Percentiles rank a stretch among this genome's conserved stretches.
Evolutionary conservation across 2,888 invertebrate genomes (phyloP).

Genomic region (Himalopsyche japonica): DNA sequence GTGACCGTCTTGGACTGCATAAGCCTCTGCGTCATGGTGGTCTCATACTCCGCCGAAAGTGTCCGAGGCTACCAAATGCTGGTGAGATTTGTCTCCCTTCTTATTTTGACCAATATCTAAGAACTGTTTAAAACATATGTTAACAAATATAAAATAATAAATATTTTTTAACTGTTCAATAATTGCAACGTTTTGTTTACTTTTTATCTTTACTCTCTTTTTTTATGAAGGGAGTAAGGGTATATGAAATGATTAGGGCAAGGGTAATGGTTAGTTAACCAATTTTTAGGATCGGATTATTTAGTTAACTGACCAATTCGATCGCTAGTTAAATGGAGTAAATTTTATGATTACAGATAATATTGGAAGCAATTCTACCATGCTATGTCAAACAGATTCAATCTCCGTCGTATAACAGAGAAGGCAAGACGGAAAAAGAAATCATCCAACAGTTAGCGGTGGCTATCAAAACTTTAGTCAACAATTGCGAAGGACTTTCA

Average conservation of each 20-base stretch:
- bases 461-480: slow-evolving; percentile 92
- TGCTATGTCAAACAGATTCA: slow-evolving; percentile 95
- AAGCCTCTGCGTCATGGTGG: slow-evolving; percentile 98
- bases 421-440: slow-evolving; percentile 92
- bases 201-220: too few relatives aligned
- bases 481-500: slow-evolving; percentile 93
- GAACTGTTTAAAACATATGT: too few relatives aligned
- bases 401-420: slow-evolving; percentile 82
- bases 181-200: too few relatives aligned
- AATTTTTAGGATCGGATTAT: too few relatives aligned
- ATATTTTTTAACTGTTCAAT: too few relatives aligned
- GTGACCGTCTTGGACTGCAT: slow-evolving; percentile 96
- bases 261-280: too few relatives aligned
- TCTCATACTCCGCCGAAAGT: slow-evolving; percentile 97
- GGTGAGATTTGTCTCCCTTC: slow-evolving; percentile 56
- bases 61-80: slow-evolving; percentile 89
- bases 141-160: too few relatives aligned
- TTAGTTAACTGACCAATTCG: too few relatives aligned
- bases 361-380: slow-evolving; percentile 94
- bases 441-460: slow-evolving; percentile 91
- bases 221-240: too few relatives aligned
- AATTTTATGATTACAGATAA: slow-evolving; percentile 67
- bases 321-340: too few relatives aligned
- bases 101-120: neutral
- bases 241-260: too few relatives aligned